A percentile compares a stretch with the other conserved stretches of the same genome.
phyloP scores from a whole-genome alignment of 37 sponge, comb jelly and placozoan species.

The Diacarnus erythraeanus region DNA sequence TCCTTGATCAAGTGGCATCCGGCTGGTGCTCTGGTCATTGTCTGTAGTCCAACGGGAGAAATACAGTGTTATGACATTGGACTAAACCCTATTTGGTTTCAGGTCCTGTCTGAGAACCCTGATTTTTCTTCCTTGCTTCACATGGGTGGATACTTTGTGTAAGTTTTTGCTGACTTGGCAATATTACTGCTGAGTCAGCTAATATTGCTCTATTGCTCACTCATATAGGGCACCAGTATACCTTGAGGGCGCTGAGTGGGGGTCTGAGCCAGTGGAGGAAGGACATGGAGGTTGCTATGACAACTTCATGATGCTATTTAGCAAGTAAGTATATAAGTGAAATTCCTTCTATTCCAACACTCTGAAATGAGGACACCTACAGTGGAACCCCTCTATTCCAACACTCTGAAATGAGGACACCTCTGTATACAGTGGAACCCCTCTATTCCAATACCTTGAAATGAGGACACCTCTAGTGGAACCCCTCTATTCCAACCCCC shows the following conservation, averaged over 20 bases:
- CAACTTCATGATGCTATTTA: conserved; percentile 60
- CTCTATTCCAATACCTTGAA: no score
- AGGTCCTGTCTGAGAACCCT: conserved; percentile 31
- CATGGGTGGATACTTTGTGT: conserved; percentile 37
- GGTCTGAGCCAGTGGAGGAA: conserved; percentile 34
- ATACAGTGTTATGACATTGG: conserved; percentile 67
- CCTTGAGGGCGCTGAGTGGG: conserved; percentile 55
- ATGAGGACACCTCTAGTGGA: no score
- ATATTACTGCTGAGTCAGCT: no score
- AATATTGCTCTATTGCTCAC: neutral
- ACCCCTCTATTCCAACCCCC: no score
- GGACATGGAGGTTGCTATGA: conserved; percentile 63
- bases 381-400: no score
- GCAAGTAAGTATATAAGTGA: conserved; percentile 49
- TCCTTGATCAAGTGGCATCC: conserved; percentile 67
- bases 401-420: no score
- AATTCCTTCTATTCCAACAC: no score
- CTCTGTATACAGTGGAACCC: no score
- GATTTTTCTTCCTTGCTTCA: conserved; percentile 28
- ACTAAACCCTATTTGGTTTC: conserved; percentile 49
- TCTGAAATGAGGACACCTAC: no score
- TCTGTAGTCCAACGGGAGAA: conserved; percentile 43
- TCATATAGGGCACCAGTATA: conserved; percentile 35
- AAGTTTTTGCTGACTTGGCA: conserved; percentile 9
- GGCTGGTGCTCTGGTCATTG: conserved; percentile 54